These are phyloP conservation scores for Ramphastos sulfuratus DNA, from an alignment of 2,113 vertebrate species.

Conservation along the genomic window DNA sequence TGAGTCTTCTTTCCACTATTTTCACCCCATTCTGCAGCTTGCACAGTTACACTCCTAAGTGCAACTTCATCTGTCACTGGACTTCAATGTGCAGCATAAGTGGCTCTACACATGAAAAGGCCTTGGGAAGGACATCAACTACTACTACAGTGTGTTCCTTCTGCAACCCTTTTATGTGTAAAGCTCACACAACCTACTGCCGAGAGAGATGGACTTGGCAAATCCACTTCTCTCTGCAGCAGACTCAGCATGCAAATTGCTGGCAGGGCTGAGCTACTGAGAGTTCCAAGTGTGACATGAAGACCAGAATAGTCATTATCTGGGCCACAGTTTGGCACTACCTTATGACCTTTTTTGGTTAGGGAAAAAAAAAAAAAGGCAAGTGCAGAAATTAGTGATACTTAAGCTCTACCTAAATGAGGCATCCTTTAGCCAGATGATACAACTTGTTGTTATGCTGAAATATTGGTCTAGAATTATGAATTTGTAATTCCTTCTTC, in stretches of 20 bases:
- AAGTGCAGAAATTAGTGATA: neutral
- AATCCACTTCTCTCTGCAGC: neutral
- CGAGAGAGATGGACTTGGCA: neutral
- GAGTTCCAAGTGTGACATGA: neutral
- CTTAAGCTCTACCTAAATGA: neutral
- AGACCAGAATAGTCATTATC: neutral
- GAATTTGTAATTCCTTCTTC: neutral
- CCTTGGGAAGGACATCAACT: neutral
- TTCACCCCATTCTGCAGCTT: neutral
- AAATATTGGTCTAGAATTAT: slow-evolving; percentile 23
- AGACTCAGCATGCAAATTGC: neutral
- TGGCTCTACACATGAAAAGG: neutral
- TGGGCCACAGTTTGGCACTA: neutral
- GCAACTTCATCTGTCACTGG: neutral
- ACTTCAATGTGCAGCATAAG: rapidly evolving
- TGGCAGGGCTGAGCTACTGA: neutral
- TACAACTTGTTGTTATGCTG: neutral
- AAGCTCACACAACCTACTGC: neutral
- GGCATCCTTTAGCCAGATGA: slow-evolving; percentile 4
- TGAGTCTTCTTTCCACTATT: neutral
- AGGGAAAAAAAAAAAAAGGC: neutral
- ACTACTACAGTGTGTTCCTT: neutral
- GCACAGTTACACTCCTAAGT: neutral
- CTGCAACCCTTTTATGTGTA: neutral
- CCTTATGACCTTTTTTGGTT: neutral